Base-by-base conservation (phyloP, 2,888 invertebrate species). In the Troides oblongomaculatus region DNA sequence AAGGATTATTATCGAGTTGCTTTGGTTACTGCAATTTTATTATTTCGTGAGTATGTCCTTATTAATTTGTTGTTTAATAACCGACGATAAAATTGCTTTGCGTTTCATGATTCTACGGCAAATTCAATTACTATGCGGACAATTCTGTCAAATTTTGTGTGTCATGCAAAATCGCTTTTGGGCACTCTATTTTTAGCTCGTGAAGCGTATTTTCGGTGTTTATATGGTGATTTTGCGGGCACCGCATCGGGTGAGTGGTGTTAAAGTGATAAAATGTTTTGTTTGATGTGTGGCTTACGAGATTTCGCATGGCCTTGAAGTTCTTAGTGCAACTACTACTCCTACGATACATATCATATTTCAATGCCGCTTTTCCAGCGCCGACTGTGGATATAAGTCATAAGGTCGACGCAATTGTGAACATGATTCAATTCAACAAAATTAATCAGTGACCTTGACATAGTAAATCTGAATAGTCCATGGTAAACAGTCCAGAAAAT, bases 181-280 rank as follows among this genome's bases (percentile, higher is more conserved):
- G 75, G 74, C 74, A 78, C 79, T 78, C 92, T 92, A 92, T 86
- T 92, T 90, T 90, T 92, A 91, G 80, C 83, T 77, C 83, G 78
- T 82, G 80, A 74, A 79, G 78, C 82, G 82, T 90, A 90, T 90
- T 91, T 90, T 87, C 81, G 87, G 89, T 81, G 77, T 86, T 83
- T 84, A 90, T 88, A 90, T 88, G 84, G 87, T 86, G 85, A 87
- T 84, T 89, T 89, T 83, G 88, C 87, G 81, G 83, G 83, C 82
- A 84, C 76, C 81, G 83, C 83, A 77, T 82, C 79, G 79, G 85
- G 85, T 84, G 84, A 86, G 85, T 84, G 81, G 84, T 84, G 86
- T 84, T 89, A 88, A 89, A 90, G 88, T 89, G 84, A 76, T 83
- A 77, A 83, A 84, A 84, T 78, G 80, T 80, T 81, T 74, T 79